Percentiles rank a stretch among this genome's conserved stretches.
phyloP scores from a whole-genome alignment of 2,113 vertebrate genomes.

The Chloropsis cyanopogon region DNA sequence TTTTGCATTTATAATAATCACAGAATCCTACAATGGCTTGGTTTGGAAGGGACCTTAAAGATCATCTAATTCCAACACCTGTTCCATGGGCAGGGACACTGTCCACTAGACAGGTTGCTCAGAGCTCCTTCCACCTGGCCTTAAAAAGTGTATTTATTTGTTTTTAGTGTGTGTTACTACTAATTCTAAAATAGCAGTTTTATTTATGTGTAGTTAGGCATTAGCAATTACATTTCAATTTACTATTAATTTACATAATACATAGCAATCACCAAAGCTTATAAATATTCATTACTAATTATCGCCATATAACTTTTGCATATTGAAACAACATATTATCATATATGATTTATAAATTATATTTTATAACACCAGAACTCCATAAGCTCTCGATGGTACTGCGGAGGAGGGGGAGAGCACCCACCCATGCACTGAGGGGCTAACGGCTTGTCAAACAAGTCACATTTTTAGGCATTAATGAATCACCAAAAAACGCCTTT shows the following conservation, averaged over 20 bases:
- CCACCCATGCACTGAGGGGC: not conserved
- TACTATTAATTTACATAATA: not conserved
- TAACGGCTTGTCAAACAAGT: not conserved
- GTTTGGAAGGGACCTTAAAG: not conserved
- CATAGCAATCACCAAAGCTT: not conserved
- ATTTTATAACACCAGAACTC: not conserved
- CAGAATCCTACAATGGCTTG: not conserved
- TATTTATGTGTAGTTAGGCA: not conserved
- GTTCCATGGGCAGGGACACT: not conserved
- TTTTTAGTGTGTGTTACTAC: not conserved
- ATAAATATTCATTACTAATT: not conserved
- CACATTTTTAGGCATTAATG: fast-evolving
- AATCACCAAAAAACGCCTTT: fast-evolving
- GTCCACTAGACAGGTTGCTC: not conserved
- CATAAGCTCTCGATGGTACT: not conserved
- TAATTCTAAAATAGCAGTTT: not conserved
- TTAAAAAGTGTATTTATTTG: not conserved
- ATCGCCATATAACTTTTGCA: too few species aligned
- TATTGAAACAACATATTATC: not conserved
- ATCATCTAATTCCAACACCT: not conserved
- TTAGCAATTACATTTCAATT: not conserved
- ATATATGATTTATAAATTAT: not conserved
- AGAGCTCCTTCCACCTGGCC: not conserved
- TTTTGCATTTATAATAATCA: not conserved
- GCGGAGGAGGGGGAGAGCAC: not conserved